Evolutionary conservation across 2,888 invertebrate genomes (phyloP), one percentile per base, ranked within the genome.

Genomic region (Tenthredo livida): DNA sequence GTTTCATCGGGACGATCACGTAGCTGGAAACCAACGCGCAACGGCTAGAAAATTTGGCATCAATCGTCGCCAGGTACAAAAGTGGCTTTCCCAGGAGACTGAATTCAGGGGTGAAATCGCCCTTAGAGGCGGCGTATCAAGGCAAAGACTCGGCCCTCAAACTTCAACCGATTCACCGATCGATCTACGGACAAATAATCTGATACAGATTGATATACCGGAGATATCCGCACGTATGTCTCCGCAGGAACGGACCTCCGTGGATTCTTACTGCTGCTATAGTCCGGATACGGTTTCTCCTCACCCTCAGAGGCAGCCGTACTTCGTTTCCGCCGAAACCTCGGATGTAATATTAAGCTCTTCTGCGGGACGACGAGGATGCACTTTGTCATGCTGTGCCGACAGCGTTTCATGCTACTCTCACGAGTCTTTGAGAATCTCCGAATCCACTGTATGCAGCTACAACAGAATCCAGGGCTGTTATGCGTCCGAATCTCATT

Each of bases 61-160:
- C 84, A 94, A 94, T 88, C 92, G 94, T 9, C 92, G 94, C 17
- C 94, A 94, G 89, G 94, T 94, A 47, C 94, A 94, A 86, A 94
- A 94, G 88, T 94, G 94, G 94, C 89, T 94, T 2, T 92, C 93
- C 15, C 94, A 94, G 86, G 94, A 94, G 86, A 87, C 88, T 12
- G 92, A 93, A 10, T 90, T 94, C 2, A 90, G 94, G 10, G 92
- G 92, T 21, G 94, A 94, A 86, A 91, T 92, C 21, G 89, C 90
- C 0, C 88, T 91, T 3, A 88, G 92, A 12, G 91, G 91, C 29
- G 93, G 92, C 4, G 89, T 91, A 70, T 90, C 90, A n/a, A 89
- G 94, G n/a, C 93, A 94, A 84, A 89, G 93, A 65, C 87, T 94
- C 2, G 93, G 92, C 0, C 91, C 93, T 21, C 87, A 90, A 61